Percentiles rank a stretch among this genome's conserved stretches.
Conservation (phyloP, 2,888 invertebrate species). For the Colletes collaris region DNA sequence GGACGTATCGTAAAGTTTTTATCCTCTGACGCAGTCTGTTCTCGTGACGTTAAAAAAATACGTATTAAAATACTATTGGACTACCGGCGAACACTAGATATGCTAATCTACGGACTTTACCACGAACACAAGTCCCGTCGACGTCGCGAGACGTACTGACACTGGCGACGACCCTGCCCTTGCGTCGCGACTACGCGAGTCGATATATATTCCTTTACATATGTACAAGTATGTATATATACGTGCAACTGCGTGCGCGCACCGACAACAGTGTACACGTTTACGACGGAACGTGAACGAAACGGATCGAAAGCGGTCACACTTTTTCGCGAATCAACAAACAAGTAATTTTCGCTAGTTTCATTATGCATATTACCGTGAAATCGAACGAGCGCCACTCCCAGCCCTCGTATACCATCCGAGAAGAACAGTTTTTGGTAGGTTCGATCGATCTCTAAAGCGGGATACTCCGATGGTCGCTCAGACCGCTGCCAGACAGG, state of each 20-base stretch:
- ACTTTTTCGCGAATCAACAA: background rate
- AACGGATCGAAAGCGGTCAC: slow-evolving; percentile 44
- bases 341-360: background rate
- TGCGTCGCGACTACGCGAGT: slow-evolving; percentile 77
- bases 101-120: slow-evolving; percentile 42
- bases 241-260: slow-evolving; percentile 23
- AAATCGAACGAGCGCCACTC: slow-evolving; percentile 47
- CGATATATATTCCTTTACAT: slow-evolving; percentile 64
- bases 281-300: slow-evolving; percentile 18
- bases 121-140: slow-evolving; percentile 68
- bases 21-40: slow-evolving; percentile 7
- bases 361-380: background rate
- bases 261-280: slow-evolving; percentile 17
- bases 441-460: slow-evolving; percentile 63
- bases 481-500: slow-evolving; percentile 60
- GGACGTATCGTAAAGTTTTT: slow-evolving; percentile 40
- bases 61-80: slow-evolving; percentile 32
- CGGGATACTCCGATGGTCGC: slow-evolving; percentile 37
- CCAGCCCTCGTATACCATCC: slow-evolving; percentile 38
- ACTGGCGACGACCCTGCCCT: slow-evolving; percentile 81
- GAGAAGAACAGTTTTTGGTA: slow-evolving; percentile 35
- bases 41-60: slow-evolving; percentile 17
- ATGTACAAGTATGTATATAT: slow-evolving; percentile 14
- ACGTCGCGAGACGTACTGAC: slow-evolving; percentile 80
- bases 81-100: slow-evolving; percentile 52